Base-by-base conservation (phyloP, 2,797 vertebrate genomes). In the Lepilemur septentrionalis region DNA sequence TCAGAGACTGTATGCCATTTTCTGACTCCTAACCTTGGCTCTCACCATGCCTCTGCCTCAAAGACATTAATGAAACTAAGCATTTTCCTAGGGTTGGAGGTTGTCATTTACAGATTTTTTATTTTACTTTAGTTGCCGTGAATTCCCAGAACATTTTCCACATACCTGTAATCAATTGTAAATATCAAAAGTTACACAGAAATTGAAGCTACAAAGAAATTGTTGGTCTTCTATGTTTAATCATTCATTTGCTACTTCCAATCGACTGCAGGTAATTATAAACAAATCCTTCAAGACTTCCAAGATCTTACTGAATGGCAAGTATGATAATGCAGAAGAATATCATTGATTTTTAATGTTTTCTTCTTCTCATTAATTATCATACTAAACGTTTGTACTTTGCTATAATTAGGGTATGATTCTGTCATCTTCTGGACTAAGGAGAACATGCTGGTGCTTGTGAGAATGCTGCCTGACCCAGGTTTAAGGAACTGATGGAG, bases 271-370 rank as follows among this genome's bases (percentile, higher is more conserved):
- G 70, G 18, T 91, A 69, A 94, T 96, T 86, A 70, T 75, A 92
- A 92, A 83, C 91, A 93, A 70, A 86, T 76, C 63, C 79, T 83
- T 79, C 23, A 89, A 50, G 46, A 55, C 48, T 85, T 72, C 73
- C 52, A 52, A 80, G 92, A 83, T 35, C 63, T 84, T 93, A 65
- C 18, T 95, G 78, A 94, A 88, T 57, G 72, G 75, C 73, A 89
- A 57, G 92, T 95, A 89, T 20, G 48, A 57, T 85, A 72, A 75
- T 70, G 8, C 63, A 92, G 48, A 93, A 78, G 43, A 94, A 61
- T 22, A 57, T 86, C 63, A 93, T 63, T 94, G 46, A 57, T 91
- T 89, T 88, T 88, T 93, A 91, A 41, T 85, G 38, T 86, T 96
- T 95, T 67, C 65, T 25, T 73, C 67, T 48, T 76, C 25, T 61